Evolutionary conservation across 2,797 vertebrate species (phyloP).

Genomic region (Catharus ustulatus): DNA sequence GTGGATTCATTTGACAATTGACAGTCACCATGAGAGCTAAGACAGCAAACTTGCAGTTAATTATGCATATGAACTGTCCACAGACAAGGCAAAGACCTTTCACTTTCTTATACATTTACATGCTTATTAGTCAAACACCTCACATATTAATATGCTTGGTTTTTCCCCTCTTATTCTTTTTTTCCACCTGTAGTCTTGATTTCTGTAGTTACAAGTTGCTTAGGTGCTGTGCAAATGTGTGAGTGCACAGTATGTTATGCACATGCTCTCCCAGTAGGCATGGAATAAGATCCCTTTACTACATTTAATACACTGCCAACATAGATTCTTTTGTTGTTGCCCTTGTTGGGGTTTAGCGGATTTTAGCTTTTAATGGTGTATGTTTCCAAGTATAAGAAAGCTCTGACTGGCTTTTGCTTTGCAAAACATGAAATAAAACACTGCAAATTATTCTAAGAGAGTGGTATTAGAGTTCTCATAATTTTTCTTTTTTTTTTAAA

Average conservation of each 20-base stretch:
- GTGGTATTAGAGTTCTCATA: neutral
- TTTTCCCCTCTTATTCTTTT: neutral
- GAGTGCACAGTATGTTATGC: accelerated
- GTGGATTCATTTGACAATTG: neutral
- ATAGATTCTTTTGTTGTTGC: neutral
- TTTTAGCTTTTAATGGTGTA: neutral
- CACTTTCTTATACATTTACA: neutral
- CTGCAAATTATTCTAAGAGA: neutral
- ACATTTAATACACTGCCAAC: neutral
- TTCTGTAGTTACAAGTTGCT: neutral
- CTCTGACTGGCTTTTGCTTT: neutral
- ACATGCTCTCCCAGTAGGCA: too few relatives aligned
- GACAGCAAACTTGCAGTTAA: neutral
- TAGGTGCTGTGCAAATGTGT: neutral
- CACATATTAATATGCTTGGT: neutral
- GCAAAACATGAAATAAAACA: neutral
- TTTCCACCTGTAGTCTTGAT: neutral
- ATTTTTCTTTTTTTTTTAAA: neutral
- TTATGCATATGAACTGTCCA: neutral
- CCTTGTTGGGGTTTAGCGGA: neutral
- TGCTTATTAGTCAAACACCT: neutral
- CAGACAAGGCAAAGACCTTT: neutral
- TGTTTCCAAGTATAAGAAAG: neutral
- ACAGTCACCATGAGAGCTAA: neutral
- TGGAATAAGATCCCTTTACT: neutral